These are phyloP conservation scores for Anoplius nigerrimus DNA, from an alignment of 2,888 invertebrate genomes.

Conservation along the genomic window DNA sequence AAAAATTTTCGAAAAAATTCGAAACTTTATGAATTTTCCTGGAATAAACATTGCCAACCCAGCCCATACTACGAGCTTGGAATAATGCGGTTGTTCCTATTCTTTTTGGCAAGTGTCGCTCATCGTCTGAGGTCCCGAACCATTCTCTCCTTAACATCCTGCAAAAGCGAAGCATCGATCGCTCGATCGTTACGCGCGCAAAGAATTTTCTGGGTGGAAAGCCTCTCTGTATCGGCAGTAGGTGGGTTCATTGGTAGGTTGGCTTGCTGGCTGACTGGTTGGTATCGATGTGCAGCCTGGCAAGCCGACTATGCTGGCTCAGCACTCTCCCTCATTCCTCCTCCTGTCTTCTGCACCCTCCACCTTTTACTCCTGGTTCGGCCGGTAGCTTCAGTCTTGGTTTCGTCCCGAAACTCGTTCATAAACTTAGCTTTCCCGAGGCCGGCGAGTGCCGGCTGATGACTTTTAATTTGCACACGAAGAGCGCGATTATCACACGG, in stretches of 20 bases:
- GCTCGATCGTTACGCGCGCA: not conserved
- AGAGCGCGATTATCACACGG: slow-evolving; percentile 9
- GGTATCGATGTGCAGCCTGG: slow-evolving; percentile 73
- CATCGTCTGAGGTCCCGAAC: too few species aligned
- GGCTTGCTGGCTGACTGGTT: slow-evolving; percentile 70
- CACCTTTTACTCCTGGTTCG: slow-evolving; percentile 41
- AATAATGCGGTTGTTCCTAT: too few species aligned
- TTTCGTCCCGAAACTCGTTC: slow-evolving; percentile 62
- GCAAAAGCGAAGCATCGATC: too few species aligned
- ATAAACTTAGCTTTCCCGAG: slow-evolving; percentile 60
- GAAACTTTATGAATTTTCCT: too few species aligned
- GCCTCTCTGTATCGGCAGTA: slow-evolving; percentile 30
- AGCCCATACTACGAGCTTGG: too few species aligned
- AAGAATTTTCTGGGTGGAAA: not conserved
- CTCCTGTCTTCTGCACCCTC: slow-evolving; percentile 53
- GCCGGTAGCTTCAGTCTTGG: slow-evolving; percentile 56
- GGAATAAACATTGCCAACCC: too few species aligned
- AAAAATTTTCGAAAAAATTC: too few species aligned
- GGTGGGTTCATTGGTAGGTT: slow-evolving; percentile 64
- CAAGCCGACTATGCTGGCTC: slow-evolving; percentile 72
- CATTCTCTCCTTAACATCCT: too few species aligned
- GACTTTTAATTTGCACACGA: slow-evolving; percentile 45
- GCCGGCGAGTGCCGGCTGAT: slow-evolving; percentile 27
- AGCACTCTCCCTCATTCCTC: slow-evolving; percentile 72
- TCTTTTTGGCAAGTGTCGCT: too few species aligned